Evolutionary conservation across 2,888 invertebrate species (phyloP).

Genomic region (Cantharis rufa): DNA sequence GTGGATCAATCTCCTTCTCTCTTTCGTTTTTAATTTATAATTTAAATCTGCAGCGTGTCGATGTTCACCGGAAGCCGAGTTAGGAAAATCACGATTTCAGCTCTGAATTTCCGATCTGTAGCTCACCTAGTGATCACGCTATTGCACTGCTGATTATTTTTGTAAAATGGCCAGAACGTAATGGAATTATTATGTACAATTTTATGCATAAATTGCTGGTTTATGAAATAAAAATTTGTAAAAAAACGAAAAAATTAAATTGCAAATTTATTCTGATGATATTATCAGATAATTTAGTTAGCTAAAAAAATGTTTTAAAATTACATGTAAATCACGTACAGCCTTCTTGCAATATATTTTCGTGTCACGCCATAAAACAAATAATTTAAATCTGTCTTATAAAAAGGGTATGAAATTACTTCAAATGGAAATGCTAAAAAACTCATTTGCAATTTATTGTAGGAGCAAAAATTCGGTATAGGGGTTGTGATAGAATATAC

Average conservation of each 20-base stretch:
- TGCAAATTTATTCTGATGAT: slow-evolving; percentile 14
- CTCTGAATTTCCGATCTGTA: no score
- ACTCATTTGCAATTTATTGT: neutral
- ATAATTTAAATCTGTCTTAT: slow-evolving; percentile 6
- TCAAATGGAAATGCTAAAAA: slow-evolving; percentile 10
- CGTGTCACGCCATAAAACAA: slow-evolving; percentile 7
- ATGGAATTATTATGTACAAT: neutral
- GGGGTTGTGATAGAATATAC: slow-evolving; percentile 8
- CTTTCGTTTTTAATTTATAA: no score
- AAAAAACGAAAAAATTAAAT: slow-evolving; percentile 14
- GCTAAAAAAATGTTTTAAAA: slow-evolving; percentile 13
- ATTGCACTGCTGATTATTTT: neutral
- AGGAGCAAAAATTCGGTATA: slow-evolving; percentile 3
- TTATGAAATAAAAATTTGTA: neutral
- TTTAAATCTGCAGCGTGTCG: no score
- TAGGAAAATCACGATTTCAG: no score
- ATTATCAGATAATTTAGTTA: slow-evolving; percentile 15
- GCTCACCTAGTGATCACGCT: no score
- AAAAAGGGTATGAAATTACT: slow-evolving; percentile 11
- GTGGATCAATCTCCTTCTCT: no score
- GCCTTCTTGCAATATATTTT: slow-evolving; percentile 11
- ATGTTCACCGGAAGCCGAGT: no score
- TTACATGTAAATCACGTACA: slow-evolving; percentile 8
- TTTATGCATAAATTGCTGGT: neutral
- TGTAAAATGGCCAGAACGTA: neutral